Conservation (phyloP, 1,140 invertebrate species). For the Drosophila bocqueti region DNA sequence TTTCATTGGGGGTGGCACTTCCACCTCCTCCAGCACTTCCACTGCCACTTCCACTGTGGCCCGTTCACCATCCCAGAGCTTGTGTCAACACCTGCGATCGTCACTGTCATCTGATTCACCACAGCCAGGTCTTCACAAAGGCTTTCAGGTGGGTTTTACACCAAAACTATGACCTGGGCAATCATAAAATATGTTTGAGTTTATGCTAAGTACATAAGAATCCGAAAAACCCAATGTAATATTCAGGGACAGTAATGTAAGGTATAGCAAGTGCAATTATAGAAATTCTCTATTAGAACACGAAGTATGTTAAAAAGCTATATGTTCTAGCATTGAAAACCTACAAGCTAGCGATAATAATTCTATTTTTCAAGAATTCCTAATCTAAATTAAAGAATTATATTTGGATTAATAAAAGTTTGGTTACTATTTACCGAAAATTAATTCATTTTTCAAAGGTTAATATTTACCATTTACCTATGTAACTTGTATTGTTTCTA, state of each 20-base stretch:
- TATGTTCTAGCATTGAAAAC: neutral
- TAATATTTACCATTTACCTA: too few species aligned
- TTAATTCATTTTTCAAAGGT: too few species aligned
- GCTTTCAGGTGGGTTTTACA: constrained; percentile 38
- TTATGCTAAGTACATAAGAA: neutral
- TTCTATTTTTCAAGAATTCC: neutral
- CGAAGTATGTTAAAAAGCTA: neutral
- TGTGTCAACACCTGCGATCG: constrained; percentile 68
- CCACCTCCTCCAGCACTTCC: constrained; percentile 13
- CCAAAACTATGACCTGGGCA: constrained; percentile 4
- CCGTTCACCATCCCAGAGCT: constrained; percentile 20
- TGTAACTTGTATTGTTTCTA: too few species aligned
- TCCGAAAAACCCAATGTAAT: constrained; percentile 2
- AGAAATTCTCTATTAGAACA: neutral
- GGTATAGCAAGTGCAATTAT: neutral
- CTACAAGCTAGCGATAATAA: neutral
- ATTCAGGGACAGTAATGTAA: neutral
- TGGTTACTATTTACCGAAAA: neutral
- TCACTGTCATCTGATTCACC: constrained; percentile 75
- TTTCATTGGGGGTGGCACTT: constrained; percentile 67
- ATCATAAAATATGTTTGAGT: constrained; percentile 1
- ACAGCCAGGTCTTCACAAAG: constrained; percentile 39
- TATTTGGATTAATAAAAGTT: neutral
- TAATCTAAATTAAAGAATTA: neutral
- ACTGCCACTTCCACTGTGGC: neutral